A percentile compares a stretch with the other conserved stretches of the same genome.
Conservation (phyloP, 2,888 invertebrate genomes). For the Mylabris sibirica region DNA sequence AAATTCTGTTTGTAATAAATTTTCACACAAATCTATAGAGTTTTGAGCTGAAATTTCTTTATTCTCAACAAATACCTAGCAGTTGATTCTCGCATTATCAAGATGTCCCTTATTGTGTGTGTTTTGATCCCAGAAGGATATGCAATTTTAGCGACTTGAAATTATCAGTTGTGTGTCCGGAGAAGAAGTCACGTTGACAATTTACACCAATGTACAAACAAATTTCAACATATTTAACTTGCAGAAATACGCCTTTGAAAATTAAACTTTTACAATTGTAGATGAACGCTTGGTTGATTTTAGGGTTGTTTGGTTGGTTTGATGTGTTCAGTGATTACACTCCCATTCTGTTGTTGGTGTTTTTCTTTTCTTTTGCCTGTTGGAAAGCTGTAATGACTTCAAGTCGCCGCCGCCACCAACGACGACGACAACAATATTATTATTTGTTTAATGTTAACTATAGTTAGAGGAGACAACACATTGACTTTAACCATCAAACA, state of each 20-base stretch:
- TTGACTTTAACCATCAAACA: not conserved
- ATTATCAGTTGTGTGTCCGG: constrained; percentile 7
- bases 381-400: constrained; percentile 4
- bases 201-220: not conserved
- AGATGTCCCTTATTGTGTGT: not conserved
- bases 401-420: not conserved
- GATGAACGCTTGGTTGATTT: constrained; percentile 6
- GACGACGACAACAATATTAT: constrained; percentile 2
- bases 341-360: not conserved
- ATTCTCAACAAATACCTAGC: not conserved
- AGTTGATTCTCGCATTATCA: not conserved
- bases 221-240: constrained; percentile 4
- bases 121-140: not conserved
- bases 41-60: not conserved
- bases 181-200: not conserved
- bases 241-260: constrained; percentile 31
- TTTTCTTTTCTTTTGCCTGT: not conserved
- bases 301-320: not conserved
- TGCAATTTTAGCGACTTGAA: not conserved
- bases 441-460: constrained; percentile 2
- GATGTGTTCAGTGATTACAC: constrained; percentile 9
- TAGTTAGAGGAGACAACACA: constrained; percentile 5
- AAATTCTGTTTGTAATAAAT: not conserved
- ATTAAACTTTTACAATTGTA: constrained; percentile 31
- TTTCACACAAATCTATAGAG: not conserved